These are phyloP conservation scores for Triops longicaudatus DNA, from an alignment of 1,140 invertebrate genomes.

Conservation along the genomic window DNA sequence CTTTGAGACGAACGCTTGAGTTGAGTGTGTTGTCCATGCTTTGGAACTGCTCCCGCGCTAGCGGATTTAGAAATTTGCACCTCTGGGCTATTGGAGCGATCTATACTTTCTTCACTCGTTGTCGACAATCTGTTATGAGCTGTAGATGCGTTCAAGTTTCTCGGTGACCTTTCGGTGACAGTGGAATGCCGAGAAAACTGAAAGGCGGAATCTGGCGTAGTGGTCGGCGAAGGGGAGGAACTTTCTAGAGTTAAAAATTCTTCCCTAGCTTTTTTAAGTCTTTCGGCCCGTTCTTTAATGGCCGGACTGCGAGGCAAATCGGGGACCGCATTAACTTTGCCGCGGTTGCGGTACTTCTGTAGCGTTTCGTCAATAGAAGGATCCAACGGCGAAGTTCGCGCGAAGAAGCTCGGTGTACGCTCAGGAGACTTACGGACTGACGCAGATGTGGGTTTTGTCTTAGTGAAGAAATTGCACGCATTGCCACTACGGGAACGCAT, in stretches of 20 bases:
- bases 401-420: constrained; percentile 23
- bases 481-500: constrained; percentile 29
- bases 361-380: constrained; percentile 30
- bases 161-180: neutral
- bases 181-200: neutral
- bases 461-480: constrained; percentile 31
- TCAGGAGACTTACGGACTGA: constrained; percentile 27
- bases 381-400: constrained; percentile 29
- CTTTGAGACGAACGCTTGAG: constrained; percentile 34
- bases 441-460: constrained; percentile 26
- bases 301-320: constrained; percentile 26
- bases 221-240: constrained; percentile 16
- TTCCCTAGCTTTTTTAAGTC: constrained; percentile 52
- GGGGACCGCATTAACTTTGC: constrained; percentile 6
- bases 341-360: constrained; percentile 26
- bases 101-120: constrained; percentile 26
- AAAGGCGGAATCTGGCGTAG: constrained; percentile 9
- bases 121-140: neutral
- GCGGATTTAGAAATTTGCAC: constrained; percentile 35
- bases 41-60: constrained; percentile 34
- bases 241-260: constrained; percentile 44
- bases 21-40: constrained; percentile 36
- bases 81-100: constrained; percentile 30
- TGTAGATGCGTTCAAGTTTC: constrained; percentile 21
- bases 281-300: constrained; percentile 41